These are phyloP conservation scores for Hiodon tergisus DNA, from an alignment of 2,113 vertebrate species.

Conservation along the genomic window DNA sequence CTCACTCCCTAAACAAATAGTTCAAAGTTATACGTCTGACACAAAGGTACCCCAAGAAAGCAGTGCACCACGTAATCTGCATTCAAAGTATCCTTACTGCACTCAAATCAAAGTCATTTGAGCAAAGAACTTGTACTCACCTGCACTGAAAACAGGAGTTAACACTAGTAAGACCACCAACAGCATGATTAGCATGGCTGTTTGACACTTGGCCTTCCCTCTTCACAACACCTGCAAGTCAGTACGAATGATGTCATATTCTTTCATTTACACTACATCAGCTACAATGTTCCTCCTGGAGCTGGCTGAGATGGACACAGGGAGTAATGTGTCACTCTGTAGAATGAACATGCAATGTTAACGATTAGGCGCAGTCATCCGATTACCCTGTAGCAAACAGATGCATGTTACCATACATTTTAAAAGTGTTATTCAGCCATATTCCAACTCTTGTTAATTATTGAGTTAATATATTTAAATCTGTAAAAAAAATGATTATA, in stretches of 20 bases:
- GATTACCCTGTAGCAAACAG: conserved; percentile 42
- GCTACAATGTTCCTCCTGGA: conserved; percentile 23
- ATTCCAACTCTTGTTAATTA: not conserved
- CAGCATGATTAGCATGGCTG: conserved; percentile 41
- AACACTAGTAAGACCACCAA: conserved; percentile 49
- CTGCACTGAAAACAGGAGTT: conserved; percentile 39
- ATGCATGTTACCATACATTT: conserved; percentile 1
- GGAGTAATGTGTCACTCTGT: conserved; percentile 50
- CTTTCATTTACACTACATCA: not conserved
- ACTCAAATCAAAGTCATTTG: not conserved
- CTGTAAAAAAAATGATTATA: not conserved
- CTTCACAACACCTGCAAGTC: conserved; percentile 46
- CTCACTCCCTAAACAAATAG: conserved; percentile 31
- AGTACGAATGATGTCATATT: conserved; percentile 28
- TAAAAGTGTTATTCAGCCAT: not conserved
- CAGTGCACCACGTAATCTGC: not conserved
- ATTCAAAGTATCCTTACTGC: not conserved
- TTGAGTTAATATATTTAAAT: no score
- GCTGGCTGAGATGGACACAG: conserved; percentile 27
- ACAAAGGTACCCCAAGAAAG: no score
- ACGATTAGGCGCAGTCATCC: conserved; percentile 51
- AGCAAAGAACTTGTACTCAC: conserved; percentile 43
- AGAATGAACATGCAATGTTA: conserved; percentile 58
- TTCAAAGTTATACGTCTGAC: not conserved
- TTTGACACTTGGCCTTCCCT: conserved; percentile 45